phyloP scores from a whole-genome alignment of 2,797 vertebrate species.

The Falco naumanni region DNA sequence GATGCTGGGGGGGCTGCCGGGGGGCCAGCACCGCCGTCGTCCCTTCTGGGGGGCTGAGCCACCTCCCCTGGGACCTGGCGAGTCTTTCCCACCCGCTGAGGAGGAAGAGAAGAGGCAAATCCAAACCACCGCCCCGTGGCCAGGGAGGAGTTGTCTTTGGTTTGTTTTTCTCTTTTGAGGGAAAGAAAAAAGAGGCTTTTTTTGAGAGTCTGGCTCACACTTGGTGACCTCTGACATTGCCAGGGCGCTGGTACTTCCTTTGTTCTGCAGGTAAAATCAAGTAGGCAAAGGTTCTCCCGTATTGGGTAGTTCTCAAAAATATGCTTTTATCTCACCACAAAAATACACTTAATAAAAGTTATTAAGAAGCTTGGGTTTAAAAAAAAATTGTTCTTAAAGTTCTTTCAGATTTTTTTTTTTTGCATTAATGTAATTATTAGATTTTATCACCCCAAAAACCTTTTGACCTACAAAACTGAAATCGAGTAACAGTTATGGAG shows the following conservation, averaged over 20 bases:
- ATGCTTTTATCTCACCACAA: slow-evolving; percentile 41
- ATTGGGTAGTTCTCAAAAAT: background rate
- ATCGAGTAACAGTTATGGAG: background rate
- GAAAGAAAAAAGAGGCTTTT: background rate
- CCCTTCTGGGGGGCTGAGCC: too few relatives aligned
- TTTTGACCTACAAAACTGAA: background rate
- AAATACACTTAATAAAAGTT: background rate
- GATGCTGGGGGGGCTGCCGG: too few relatives aligned
- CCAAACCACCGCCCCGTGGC: accelerated
- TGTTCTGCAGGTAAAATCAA: background rate
- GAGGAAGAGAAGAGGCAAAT: background rate
- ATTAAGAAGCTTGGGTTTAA: background rate
- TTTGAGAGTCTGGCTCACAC: background rate
- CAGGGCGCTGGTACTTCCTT: background rate
- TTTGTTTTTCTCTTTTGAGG: background rate
- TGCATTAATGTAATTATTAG: background rate
- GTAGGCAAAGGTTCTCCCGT: background rate
- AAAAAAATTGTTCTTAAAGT: background rate
- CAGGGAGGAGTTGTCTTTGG: background rate
- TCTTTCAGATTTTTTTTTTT: background rate
- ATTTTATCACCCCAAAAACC: background rate
- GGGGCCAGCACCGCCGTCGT: too few relatives aligned
- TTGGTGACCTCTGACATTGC: background rate
- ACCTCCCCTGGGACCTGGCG: accelerated
- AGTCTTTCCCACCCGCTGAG: background rate